phyloP scores from a whole-genome alignment of 2,797 vertebrate species.

The Nyctalus aviator region DNA sequence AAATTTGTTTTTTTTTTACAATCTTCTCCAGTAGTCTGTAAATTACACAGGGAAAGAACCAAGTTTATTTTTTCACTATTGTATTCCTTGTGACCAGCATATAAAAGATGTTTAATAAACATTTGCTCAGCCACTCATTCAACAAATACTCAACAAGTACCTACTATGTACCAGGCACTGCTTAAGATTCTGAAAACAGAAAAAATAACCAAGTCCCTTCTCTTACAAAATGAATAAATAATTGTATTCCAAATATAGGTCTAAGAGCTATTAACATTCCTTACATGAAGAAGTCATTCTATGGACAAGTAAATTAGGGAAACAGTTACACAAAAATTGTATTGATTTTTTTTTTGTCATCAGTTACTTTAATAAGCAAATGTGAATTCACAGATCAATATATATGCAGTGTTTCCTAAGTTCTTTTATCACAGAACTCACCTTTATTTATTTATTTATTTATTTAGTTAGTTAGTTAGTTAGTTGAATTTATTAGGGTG shows the following conservation, averaged over 20 bases:
- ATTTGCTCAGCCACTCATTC: conserved; percentile 16
- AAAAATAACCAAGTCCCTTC: conserved; percentile 20
- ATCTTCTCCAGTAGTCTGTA: neutral
- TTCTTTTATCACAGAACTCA: neutral
- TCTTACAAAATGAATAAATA: conserved; percentile 35
- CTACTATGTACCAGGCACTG: neutral
- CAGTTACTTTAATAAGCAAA: conserved; percentile 28
- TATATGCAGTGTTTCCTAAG: neutral
- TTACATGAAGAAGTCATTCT: neutral
- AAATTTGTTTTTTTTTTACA: conserved; percentile 22
- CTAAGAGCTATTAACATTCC: neutral
- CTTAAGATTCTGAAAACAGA: conserved; percentile 35
- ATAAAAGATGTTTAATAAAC: neutral
- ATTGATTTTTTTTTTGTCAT: conserved; percentile 39
- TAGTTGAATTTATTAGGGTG: neutral
- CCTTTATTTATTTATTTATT: neutral
- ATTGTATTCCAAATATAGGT: neutral
- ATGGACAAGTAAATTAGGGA: conserved; percentile 27
- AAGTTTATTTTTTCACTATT: conserved; percentile 16
- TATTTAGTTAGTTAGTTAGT: too few relatives aligned
- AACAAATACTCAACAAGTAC: neutral
- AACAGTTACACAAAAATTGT: neutral
- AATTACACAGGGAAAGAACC: neutral
- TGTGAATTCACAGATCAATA: neutral
- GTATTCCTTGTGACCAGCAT: neutral